phyloP scores from a whole-genome alignment of 2,888 invertebrate species.

The Danaus chrysippus region DNA sequence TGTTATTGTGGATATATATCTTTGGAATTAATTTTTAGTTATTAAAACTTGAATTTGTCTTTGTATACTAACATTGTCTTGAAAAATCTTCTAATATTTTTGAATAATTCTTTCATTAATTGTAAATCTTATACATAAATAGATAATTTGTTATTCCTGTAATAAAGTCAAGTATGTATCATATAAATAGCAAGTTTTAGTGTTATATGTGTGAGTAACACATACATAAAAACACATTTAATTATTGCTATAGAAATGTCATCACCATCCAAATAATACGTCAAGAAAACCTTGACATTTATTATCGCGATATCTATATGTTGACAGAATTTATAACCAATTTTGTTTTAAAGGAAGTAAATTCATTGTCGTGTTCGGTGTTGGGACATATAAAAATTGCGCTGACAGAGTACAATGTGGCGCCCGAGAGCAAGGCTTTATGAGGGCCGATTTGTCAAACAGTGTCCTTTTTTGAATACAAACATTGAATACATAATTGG shows the following conservation, averaged over 20 bases:
- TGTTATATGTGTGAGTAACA: too few species aligned
- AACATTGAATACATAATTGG: slow-evolving; percentile 34
- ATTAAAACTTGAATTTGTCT: not conserved
- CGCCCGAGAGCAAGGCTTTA: slow-evolving; percentile 49
- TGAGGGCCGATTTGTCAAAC: slow-evolving; percentile 56
- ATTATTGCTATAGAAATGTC: too few species aligned
- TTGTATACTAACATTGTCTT: not conserved
- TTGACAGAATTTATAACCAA: slow-evolving; percentile 2
- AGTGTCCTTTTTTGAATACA: slow-evolving; percentile 37
- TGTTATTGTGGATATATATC: slow-evolving; percentile 1
- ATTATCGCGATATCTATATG: not conserved
- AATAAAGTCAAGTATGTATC: too few species aligned
- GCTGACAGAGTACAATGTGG: slow-evolving; percentile 52
- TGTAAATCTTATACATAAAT: not conserved
- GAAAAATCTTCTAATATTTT: not conserved
- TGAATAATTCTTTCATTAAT: not conserved
- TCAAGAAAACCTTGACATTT: not conserved
- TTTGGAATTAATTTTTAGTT: not conserved
- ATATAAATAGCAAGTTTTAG: too few species aligned
- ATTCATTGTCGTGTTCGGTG: slow-evolving; percentile 36
- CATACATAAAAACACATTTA: too few species aligned
- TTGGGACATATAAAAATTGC: slow-evolving; percentile 55
- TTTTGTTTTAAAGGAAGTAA: slow-evolving; percentile 19
- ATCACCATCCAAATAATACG: too few species aligned
- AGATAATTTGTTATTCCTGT: too few species aligned